Base-by-base conservation (phyloP, 2,888 invertebrate genomes). In the Napeogenes sylphis region DNA sequence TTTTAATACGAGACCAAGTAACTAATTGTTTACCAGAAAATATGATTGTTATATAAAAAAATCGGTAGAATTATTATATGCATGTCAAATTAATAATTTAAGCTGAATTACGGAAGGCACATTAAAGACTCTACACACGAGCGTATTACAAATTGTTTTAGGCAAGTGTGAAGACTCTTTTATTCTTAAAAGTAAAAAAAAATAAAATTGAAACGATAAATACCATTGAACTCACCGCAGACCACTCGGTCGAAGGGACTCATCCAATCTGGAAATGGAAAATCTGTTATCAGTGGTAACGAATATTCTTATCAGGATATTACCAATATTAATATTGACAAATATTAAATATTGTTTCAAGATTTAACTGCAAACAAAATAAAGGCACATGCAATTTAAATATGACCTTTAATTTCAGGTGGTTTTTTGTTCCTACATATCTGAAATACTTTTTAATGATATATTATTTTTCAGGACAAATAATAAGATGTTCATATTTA, bases 161-260 rank as follows among this genome's bases (percentile, higher is more conserved):
- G 51, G 59, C 58, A 58, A 63, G 63, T 65, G 65, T 62, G 45
- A 46, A 12, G 45, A 38, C 46, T 59, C 59, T 58, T 38, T 14
- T 55, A 55, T 82, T 81, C 85, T 90, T 90, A 87, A 80, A 89
- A 87, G 83, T 87, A 89, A 91, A 91, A 91, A 83, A 91, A 90
- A 91, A 91, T 87, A 91, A 91, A 91, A 84, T 86, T 87, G 87
- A 92, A 92, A 91, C 88, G 89, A 91, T 93, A 93, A 94, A 93
- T 94, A 95, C 94, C 94, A 93, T 94, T 94, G 87, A 95, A 96
- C 95, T 96, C 95, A 94, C 96, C 96, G 93, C 96, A 97, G 91
- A 97, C 96, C 92, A 97, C 96, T 91, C 96, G 94, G 92, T 97
- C 96, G 92, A 96, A 97, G 84, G 96, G 96, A 92, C 95, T 96